A percentile compares a stretch with the other conserved stretches of the same genome.
Evolutionary conservation across 1,140 invertebrate species (phyloP).

Genomic region (Trachymyrmex cornetzi): DNA sequence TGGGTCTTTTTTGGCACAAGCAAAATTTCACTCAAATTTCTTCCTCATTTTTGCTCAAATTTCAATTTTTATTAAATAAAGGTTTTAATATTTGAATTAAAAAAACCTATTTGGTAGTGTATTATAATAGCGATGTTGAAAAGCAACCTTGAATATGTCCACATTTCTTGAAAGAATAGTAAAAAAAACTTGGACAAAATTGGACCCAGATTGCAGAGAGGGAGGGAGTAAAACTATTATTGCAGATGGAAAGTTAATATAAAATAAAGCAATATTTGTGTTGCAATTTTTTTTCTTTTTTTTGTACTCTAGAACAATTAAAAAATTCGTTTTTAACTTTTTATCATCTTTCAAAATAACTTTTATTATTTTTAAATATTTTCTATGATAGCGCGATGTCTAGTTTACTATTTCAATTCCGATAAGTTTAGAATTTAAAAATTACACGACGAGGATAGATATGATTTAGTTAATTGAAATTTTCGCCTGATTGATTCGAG

Average conservation of each 20-base stretch:
- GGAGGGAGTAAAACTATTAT: too few relatives aligned
- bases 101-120: too few relatives aligned
- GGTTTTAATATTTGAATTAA: too few relatives aligned
- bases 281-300: neutral
- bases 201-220: too few relatives aligned
- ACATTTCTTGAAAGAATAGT: too few relatives aligned
- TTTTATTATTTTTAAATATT: neutral
- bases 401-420: neutral
- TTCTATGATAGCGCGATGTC: neutral
- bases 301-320: neutral
- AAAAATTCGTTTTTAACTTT: constrained; percentile 1
- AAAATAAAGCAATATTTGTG: neutral
- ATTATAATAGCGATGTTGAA: too few relatives aligned
- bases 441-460: neutral
- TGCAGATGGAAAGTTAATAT: neutral
- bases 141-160: too few relatives aligned
- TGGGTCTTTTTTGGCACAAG: too few relatives aligned
- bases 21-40: too few relatives aligned
- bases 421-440: neutral
- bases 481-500: neutral
- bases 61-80: too few relatives aligned
- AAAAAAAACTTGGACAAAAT: too few relatives aligned
- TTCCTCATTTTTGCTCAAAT: too few relatives aligned
- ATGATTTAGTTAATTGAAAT: constrained; percentile 36
- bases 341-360: neutral